A percentile compares a stretch with the other conserved stretches of the same genome.
Evolutionary conservation across 2,888 invertebrate species (phyloP).

Genomic region (Drosophila fulvimacula): DNA sequence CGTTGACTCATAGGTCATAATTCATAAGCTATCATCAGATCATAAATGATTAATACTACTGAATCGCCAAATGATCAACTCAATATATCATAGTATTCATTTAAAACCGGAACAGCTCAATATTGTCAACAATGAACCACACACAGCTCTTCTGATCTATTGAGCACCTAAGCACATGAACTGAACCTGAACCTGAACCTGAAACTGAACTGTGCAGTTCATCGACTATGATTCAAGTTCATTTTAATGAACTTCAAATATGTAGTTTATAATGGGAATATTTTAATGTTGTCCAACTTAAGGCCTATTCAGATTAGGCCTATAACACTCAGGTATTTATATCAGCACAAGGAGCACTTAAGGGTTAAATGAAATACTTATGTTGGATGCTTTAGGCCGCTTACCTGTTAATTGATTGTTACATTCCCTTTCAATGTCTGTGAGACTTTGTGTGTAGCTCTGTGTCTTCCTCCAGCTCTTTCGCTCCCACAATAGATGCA

Average conservation of each 20-base stretch:
- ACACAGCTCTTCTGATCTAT: neutral
- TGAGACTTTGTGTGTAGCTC: conserved; percentile 2
- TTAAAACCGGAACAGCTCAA: no score
- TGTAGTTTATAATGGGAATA: no score
- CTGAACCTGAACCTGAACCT: neutral
- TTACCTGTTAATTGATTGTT: conserved; percentile 81
- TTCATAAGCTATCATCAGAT: neutral
- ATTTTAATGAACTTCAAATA: neutral
- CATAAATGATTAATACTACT: no score
- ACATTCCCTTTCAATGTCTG: conserved; percentile 60
- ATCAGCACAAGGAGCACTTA: neutral
- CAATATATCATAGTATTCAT: neutral
- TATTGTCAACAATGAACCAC: neutral
- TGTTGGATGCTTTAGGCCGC: conserved; percentile 48
- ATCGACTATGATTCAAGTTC: neutral
- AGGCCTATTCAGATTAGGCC: neutral
- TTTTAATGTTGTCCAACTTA: no score
- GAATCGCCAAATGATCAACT: neutral
- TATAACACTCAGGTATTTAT: neutral
- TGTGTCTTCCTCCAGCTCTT: neutral
- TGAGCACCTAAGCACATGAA: neutral
- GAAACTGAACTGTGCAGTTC: neutral
- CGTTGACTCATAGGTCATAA: no score
- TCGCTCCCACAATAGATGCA: conserved; percentile 15
- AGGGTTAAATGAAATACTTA: conserved; percentile 57